Conservation (phyloP, 2,888 invertebrate species). For the Stictocephala bisonia region DNA sequence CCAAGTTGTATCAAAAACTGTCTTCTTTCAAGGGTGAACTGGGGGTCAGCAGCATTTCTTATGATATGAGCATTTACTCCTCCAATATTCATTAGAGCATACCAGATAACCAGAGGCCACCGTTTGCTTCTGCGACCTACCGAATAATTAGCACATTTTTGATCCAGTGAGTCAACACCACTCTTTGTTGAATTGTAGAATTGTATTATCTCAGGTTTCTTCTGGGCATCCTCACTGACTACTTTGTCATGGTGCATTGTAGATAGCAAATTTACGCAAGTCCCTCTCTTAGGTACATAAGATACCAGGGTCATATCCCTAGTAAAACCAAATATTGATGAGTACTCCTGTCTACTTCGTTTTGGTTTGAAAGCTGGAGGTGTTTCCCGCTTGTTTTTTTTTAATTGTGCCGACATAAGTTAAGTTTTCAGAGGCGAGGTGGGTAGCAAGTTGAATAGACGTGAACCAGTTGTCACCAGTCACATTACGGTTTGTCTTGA, state of each 20-base stretch:
- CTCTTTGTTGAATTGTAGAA: slow-evolving; percentile 47
- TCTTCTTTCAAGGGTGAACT: not conserved
- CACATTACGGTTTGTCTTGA: not conserved
- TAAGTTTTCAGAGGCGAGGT: not conserved
- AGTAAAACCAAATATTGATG: slow-evolving; percentile 29
- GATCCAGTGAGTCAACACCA: slow-evolving; percentile 45
- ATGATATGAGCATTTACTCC: slow-evolving; percentile 35
- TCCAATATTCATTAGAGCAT: slow-evolving; percentile 42
- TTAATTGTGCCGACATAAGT: slow-evolving; percentile 11
- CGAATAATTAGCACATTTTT: slow-evolving; percentile 45
- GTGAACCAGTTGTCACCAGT: slow-evolving; percentile 20
- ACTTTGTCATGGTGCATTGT: slow-evolving; percentile 46
- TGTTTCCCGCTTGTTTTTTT: slow-evolving; percentile 1
- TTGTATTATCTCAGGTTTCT: slow-evolving; percentile 45
- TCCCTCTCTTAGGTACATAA: slow-evolving; percentile 17
- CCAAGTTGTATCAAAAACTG: slow-evolving; percentile 26
- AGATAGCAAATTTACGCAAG: slow-evolving; percentile 19
- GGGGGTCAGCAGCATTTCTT: slow-evolving; percentile 25
- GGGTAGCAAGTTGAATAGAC: not conserved
- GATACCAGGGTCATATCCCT: slow-evolving; percentile 26
- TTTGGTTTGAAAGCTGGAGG: slow-evolving; percentile 35
- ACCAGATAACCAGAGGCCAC: slow-evolving; percentile 47
- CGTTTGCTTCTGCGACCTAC: slow-evolving; percentile 35
- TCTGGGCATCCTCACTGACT: slow-evolving; percentile 13
- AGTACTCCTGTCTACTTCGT: slow-evolving; percentile 30